phyloP scores from a whole-genome alignment of 2,888 invertebrate species.

The Drosophila buzzatii region DNA sequence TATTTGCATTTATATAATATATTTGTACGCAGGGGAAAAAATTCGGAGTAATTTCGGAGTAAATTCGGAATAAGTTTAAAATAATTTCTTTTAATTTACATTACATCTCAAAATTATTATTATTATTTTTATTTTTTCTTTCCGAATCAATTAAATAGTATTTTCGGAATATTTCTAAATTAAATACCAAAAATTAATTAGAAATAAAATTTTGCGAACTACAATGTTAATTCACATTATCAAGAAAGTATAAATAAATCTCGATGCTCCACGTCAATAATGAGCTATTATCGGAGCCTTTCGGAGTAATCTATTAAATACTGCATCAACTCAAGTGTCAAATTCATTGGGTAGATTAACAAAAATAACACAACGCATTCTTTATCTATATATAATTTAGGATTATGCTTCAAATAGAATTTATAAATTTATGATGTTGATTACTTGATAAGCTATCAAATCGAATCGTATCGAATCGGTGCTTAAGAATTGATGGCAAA shows the following conservation, averaged over 20 bases:
- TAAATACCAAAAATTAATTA: not conserved
- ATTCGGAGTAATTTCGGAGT: not conserved
- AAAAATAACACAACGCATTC: not conserved
- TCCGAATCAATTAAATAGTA: too few relatives aligned
- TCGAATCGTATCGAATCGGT: not conserved
- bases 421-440: constrained; percentile 10
- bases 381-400: not conserved
- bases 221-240: too few relatives aligned
- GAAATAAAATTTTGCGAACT: not conserved
- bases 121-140: too few relatives aligned
- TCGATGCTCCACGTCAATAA: too few relatives aligned
- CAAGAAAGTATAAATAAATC: too few relatives aligned
- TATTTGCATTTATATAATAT: too few relatives aligned
- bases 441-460: constrained; percentile 3
- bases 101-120: not conserved
- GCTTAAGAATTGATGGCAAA: constrained; percentile 4
- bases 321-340: not conserved
- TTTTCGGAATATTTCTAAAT: too few relatives aligned
- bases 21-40: too few relatives aligned
- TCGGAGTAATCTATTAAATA: not conserved
- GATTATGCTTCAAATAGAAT: not conserved
- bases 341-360: not conserved
- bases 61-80: not conserved
- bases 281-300: not conserved
- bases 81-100: not conserved